Evolutionary conservation across 1,140 invertebrate genomes (phyloP).

Genomic region (Laupala kohalensis): DNA sequence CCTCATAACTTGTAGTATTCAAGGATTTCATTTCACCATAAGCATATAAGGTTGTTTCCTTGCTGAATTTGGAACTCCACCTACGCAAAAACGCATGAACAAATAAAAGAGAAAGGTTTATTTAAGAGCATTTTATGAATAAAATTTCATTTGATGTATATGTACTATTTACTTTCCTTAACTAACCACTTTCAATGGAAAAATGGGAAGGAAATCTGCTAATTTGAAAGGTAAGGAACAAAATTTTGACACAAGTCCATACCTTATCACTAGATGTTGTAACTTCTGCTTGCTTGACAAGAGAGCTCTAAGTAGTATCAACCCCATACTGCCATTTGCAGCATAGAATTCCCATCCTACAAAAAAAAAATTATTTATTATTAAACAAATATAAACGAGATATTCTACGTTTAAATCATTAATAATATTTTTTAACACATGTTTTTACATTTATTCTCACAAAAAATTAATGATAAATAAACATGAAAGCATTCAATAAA

Average conservation of each 20-base stretch:
- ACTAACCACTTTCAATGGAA: too few species aligned
- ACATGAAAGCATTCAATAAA: too few species aligned
- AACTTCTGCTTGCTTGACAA: constrained; percentile 47
- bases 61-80: constrained; percentile 46
- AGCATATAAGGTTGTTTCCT: constrained; percentile 50
- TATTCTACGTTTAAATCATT: not conserved
- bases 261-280: constrained; percentile 55
- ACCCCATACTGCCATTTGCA: constrained; percentile 36
- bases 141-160: not conserved
- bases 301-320: constrained; percentile 45
- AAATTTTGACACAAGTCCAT: too few species aligned
- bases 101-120: not conserved
- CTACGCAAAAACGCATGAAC: not conserved
- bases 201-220: too few species aligned
- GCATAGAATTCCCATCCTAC: constrained; percentile 50
- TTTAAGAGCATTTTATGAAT: not conserved
- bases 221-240: too few species aligned
- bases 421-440: not conserved
- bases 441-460: not conserved
- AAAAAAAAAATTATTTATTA: constrained; percentile 19
- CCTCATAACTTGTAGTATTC: too few species aligned
- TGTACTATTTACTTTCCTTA: not conserved
- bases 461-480: not conserved
- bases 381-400: constrained; percentile 3
- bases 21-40: constrained; percentile 25